Base-by-base conservation (phyloP, 2,888 invertebrate species). In the Protonemura montana region DNA sequence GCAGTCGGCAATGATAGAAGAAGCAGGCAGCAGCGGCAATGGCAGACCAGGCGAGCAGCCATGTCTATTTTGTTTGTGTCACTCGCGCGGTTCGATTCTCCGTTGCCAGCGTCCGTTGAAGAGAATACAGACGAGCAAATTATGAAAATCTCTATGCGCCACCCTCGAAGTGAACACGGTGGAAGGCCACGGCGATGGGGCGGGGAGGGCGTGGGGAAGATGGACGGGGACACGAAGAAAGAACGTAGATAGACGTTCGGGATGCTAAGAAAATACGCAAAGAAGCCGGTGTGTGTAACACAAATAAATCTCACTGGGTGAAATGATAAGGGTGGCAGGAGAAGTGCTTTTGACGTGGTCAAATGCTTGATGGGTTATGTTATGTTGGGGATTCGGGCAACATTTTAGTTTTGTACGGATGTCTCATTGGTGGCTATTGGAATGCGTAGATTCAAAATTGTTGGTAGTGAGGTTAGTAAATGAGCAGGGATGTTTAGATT, bases 111-210 rank as follows among this genome's bases (percentile, higher is more conserved):
- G 87, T 77, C 82, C 90, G 91, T 90, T 90, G 90, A 90, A 90
- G 91, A 91, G 93, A 93, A 93, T 93, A 93, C 93, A 93, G 92
- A 93, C 92, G 92, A 92, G 92, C 91, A 91, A 93, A 93, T 93
- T 93, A 93, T 93, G 93, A 93, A 93, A 93, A 93, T 93, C 91
- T 92, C 90, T 83, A 82, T 81, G 84, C 86, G 85, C 86, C 84
- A 76, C 84, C 84, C 59, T 86, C 83, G 82, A 81, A 80, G 84
- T 77, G 84, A 76, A 77, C 41, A 82, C 41, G 35, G 41, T 81
- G 30, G 41, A 35, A 28, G 28, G 27, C 85, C 41, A 28, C 27
- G 76, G 85, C 42, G 81, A 85, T 30, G 35, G 85, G 27, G 86
- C 25, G 41, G 82, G 76, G 86, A 76, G 42, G 78, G 84, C 76